These are phyloP conservation scores for Hydrophis major DNA, from an alignment of 2,797 vertebrate genomes.

Conservation along the genomic window DNA sequence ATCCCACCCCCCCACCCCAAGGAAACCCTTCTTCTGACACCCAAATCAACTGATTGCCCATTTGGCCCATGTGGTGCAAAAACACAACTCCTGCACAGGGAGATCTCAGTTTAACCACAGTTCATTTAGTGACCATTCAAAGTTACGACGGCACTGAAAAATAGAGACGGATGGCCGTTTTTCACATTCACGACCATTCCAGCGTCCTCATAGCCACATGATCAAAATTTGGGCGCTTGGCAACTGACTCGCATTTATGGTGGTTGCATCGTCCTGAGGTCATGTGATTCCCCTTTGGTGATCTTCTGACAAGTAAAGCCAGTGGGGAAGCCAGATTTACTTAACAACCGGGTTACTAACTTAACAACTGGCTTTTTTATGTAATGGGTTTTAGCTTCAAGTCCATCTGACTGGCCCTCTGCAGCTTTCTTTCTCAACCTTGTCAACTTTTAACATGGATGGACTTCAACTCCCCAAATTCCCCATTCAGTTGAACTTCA, in stretches of 20 bases:
- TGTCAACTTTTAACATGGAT: neutral
- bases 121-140: neutral
- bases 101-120: neutral
- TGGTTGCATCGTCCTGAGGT: neutral
- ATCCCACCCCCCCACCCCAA: neutral
- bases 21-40: neutral
- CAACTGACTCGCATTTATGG: neutral
- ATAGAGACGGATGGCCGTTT: neutral
- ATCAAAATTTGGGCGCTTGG: neutral
- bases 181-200: neutral
- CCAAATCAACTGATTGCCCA: neutral
- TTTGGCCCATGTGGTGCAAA: neutral
- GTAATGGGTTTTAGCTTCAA: neutral
- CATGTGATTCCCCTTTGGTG: neutral
- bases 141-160: neutral
- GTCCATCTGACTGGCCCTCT: neutral
- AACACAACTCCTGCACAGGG: neutral
- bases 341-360: neutral
- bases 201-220: rapidly evolving
- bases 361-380: neutral
- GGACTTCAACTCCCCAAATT: no score
- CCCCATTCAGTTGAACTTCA: no score
- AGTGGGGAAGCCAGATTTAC: neutral
- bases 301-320: neutral
- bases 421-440: neutral